Conservation (phyloP, 1,140 invertebrate genomes). For the Drosophila bifasciata region DNA sequence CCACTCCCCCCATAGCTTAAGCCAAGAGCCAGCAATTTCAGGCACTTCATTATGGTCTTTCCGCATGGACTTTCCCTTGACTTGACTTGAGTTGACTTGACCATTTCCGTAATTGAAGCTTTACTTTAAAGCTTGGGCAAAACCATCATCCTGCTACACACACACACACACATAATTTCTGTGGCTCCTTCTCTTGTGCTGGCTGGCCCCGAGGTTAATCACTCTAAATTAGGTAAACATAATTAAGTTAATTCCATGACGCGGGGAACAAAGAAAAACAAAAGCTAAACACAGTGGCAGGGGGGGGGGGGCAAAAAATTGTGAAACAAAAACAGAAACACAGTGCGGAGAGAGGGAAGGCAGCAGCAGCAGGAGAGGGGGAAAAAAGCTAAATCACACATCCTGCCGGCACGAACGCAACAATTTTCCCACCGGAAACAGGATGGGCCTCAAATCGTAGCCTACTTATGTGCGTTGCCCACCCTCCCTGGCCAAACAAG, state of each 20-base stretch:
- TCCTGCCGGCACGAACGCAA: conserved; percentile 22
- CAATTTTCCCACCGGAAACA: conserved; percentile 14
- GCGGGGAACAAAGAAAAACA: conserved; percentile 36
- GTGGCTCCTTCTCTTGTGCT: conserved; percentile 44
- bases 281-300: conserved; percentile 39
- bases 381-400: conserved; percentile 47
- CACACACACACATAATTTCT: conserved; percentile 50
- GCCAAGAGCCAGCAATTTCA: conserved; percentile 27
- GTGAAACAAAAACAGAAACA: conserved; percentile 46
- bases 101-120: conserved; percentile 38
- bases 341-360: not conserved
- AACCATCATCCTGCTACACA: conserved; percentile 10
- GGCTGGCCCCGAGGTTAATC: conserved; percentile 64
- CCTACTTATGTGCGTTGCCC: conserved; percentile 46
- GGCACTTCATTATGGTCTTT: conserved; percentile 39
- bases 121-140: conserved; percentile 28
- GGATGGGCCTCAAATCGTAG: conserved; percentile 33
- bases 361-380: not conserved
- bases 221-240: conserved; percentile 81
- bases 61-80: conserved; percentile 13
- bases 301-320: not conserved
- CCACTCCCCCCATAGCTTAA: conserved; percentile 6
- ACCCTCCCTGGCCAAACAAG: too few species aligned
- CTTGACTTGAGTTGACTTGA: conserved; percentile 37
- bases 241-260: conserved; percentile 74